Evolutionary conservation across 2,113 vertebrate genomes (phyloP).

Genomic region (Anser cygnoides): DNA sequence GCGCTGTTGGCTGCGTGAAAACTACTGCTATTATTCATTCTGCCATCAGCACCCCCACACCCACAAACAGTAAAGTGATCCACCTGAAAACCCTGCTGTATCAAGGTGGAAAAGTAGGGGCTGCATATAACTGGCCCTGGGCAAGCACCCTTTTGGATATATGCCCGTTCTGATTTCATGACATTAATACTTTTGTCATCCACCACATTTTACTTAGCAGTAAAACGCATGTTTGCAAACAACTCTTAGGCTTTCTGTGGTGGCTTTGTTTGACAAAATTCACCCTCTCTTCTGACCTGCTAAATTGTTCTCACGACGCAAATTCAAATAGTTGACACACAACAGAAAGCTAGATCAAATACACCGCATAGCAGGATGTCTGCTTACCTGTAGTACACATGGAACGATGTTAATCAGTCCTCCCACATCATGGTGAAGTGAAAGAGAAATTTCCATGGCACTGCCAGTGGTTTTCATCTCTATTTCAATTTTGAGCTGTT

Average conservation of each 20-base stretch:
- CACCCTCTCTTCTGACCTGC: not conserved
- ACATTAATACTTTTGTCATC: not conserved
- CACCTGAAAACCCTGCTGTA: not conserved
- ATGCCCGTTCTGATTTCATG: not conserved
- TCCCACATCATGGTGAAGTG: conserved; percentile 74
- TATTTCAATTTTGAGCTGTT: conserved; percentile 60
- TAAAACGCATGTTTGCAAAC: not conserved
- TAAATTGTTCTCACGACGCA: not conserved
- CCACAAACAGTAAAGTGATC: not conserved
- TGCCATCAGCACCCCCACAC: not conserved
- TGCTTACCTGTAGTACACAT: conserved; percentile 70
- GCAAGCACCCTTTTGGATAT: not conserved
- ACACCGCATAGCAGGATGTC: not conserved
- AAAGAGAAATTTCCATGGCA: conserved; percentile 43
- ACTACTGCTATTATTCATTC: not conserved
- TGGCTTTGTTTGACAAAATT: not conserved
- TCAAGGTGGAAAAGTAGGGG: not conserved
- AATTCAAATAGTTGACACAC: not conserved
- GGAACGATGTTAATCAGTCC: conserved; percentile 73
- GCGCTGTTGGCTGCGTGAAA: not conserved
- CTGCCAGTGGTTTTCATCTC: conserved; percentile 48
- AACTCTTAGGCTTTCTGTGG: not conserved
- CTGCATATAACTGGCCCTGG: not conserved
- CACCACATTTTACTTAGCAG: not conserved
- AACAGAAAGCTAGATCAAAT: not conserved